Conservation (phyloP, 2,888 invertebrate genomes). For the Arrhopalites spinosus region DNA sequence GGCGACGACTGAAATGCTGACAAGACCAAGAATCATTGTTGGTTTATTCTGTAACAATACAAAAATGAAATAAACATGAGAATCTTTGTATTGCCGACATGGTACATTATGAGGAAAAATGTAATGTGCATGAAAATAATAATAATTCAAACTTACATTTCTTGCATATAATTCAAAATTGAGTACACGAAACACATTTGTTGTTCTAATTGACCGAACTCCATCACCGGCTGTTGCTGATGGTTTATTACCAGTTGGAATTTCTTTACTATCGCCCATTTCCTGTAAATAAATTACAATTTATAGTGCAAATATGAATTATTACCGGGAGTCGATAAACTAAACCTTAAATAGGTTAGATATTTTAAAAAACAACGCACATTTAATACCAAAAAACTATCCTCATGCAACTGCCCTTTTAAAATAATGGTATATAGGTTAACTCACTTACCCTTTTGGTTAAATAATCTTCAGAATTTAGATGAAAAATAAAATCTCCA, state of each 20-base stretch:
- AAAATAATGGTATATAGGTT: too few species aligned
- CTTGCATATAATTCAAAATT: constrained; percentile 90
- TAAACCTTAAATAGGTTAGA: too few species aligned
- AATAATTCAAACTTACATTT: constrained; percentile 70
- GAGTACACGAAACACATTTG: constrained; percentile 75
- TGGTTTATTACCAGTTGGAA: neutral
- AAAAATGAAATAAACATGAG: neutral
- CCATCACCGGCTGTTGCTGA: constrained; percentile 71
- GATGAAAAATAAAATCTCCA: too few species aligned
- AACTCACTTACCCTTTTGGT: too few species aligned
- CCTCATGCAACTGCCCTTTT: too few species aligned
- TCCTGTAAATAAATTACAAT: too few species aligned
- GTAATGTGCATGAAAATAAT: neutral
- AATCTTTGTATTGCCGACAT: neutral
- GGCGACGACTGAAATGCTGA: constrained; percentile 73
- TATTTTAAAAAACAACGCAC: too few species aligned
- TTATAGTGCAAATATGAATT: neutral
- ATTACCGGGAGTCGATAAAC: neutral
- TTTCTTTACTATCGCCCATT: neutral
- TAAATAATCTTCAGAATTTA: too few species aligned
- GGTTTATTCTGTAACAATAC: constrained; percentile 75
- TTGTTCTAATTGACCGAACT: constrained; percentile 73
- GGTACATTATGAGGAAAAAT: neutral
- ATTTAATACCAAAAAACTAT: too few species aligned
- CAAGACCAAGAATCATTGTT: constrained; percentile 80